Base-by-base conservation (phyloP, 1,140 invertebrate species). In the Tetraneura akinire region DNA sequence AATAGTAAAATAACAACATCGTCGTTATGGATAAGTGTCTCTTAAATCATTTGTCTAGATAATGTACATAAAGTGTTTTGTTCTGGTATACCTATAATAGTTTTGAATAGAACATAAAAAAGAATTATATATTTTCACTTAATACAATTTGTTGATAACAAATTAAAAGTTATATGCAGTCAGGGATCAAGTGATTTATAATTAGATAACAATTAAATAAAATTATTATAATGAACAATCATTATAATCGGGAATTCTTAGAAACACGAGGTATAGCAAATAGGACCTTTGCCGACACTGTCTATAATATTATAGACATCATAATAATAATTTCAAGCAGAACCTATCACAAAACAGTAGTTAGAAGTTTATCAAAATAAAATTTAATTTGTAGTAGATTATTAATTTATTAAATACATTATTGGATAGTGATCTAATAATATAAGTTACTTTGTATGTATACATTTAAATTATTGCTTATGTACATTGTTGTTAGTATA, bases 141-240 rank as follows among this genome's bases (percentile, higher is more conserved):
- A 47, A 70, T 49, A 71, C 47, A 26, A 71, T 71, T 71, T 3
- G 23, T 26, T 49, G 45, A 71, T 71, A 51, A 71, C 16, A 29
- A 51, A 71, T 51, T 62, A 32, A 26, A 71, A 51, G 45, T 70
- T 51, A 47, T 51, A 29, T 71, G 47, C 47, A 18, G 45, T 71
- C 68, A 29, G 26, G 45, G 68, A 71, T 51, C 68, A 71, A 71
- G 68, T 71, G 68, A 71, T 71, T 71, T 71, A 51, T 71, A 71
- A 71, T 71, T 71, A 71, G 68, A 71, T 71, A 51, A 71, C 47
- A 71, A 51, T 71, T 71, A 71, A 23, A 71, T 23, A 71, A 51
- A 49, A 49, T 71, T 51, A 29, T 68, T 23, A 47, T 68, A 68
- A 68, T 68, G 66, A 68, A 68, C 42, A 26, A 68, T 68, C 37